Evolutionary conservation across 2,888 invertebrate genomes (phyloP).

Genomic region (Pandemis corylana): DNA sequence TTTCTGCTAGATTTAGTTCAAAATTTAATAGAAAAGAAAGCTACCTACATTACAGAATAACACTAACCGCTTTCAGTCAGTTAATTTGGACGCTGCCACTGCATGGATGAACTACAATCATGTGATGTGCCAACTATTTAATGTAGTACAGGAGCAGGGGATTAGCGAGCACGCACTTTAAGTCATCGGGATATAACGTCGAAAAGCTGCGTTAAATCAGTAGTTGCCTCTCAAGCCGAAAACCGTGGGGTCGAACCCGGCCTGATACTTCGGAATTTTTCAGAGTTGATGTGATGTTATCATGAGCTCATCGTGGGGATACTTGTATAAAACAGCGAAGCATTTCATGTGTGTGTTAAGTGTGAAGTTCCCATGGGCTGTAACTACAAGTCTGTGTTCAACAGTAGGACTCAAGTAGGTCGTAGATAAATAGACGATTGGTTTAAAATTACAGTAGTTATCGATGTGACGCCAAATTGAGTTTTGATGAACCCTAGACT

Average conservation of each 20-base stretch:
- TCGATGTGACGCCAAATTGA: not conserved
- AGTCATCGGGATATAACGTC: not conserved
- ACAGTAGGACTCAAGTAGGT: no score
- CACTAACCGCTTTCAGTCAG: not conserved
- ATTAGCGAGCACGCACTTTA: not conserved
- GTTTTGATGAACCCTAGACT: not conserved
- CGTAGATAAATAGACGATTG: no score
- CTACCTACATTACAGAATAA: not conserved
- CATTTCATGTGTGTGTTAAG: no score
- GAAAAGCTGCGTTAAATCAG: no score
- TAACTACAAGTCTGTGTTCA: no score
- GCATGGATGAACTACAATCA: slow-evolving; percentile 32
- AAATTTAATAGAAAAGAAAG: not conserved
- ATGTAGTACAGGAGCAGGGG: slow-evolving; percentile 35
- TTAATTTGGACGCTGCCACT: not conserved
- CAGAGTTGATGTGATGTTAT: no score
- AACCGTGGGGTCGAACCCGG: no score
- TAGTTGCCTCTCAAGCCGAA: no score
- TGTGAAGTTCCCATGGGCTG: no score
- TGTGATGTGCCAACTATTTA: slow-evolving; percentile 40
- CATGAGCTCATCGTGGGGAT: no score
- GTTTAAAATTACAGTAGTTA: not conserved
- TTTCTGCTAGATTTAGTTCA: not conserved
- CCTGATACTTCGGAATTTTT: no score
- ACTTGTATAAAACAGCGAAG: no score